phyloP scores from a whole-genome alignment of 2,888 invertebrate species.

The Trissolcus japonicus region DNA sequence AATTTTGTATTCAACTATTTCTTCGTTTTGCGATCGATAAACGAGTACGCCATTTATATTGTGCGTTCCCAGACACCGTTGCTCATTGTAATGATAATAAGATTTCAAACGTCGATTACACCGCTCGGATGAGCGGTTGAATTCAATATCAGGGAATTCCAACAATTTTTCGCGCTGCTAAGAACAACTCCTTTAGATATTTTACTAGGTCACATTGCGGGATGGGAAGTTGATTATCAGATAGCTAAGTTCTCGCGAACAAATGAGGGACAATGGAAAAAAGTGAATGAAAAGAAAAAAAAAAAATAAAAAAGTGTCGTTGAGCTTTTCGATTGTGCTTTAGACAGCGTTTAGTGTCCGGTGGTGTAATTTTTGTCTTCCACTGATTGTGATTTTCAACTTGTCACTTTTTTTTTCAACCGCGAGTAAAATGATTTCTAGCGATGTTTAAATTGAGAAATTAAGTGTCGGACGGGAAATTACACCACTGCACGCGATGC shows the following conservation, averaged over 20 bases:
- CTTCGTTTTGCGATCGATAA: slow-evolving; percentile 48
- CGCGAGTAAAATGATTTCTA: too few species aligned
- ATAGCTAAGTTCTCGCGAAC: slow-evolving; percentile 23
- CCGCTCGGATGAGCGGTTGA: slow-evolving; percentile 45
- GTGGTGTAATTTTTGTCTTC: slow-evolving; percentile 30
- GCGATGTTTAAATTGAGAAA: background rate
- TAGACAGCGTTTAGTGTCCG: slow-evolving; percentile 31
- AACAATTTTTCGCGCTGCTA: slow-evolving; percentile 47
- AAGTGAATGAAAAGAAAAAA: background rate
- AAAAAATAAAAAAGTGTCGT: slow-evolving; percentile 24
- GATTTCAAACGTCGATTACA: slow-evolving; percentile 52
- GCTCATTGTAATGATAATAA: slow-evolving; percentile 57
- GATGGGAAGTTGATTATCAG: slow-evolving; percentile 39
- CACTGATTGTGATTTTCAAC: slow-evolving; percentile 7
- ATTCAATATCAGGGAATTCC: slow-evolving; percentile 52
- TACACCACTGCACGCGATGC: slow-evolving; percentile 24
- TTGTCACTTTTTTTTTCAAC: background rate
- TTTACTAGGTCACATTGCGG: slow-evolving; percentile 36
- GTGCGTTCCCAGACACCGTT: slow-evolving; percentile 57
- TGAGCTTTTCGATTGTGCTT: slow-evolving; percentile 47
- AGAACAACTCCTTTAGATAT: slow-evolving; percentile 43
- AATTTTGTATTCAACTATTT: slow-evolving; percentile 44
- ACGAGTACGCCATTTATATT: slow-evolving; percentile 58
- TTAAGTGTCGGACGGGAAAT: slow-evolving; percentile 21
- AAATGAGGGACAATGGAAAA: background rate